Conservation (phyloP, 2,888 invertebrate genomes). For the Rapana venosa region DNA sequence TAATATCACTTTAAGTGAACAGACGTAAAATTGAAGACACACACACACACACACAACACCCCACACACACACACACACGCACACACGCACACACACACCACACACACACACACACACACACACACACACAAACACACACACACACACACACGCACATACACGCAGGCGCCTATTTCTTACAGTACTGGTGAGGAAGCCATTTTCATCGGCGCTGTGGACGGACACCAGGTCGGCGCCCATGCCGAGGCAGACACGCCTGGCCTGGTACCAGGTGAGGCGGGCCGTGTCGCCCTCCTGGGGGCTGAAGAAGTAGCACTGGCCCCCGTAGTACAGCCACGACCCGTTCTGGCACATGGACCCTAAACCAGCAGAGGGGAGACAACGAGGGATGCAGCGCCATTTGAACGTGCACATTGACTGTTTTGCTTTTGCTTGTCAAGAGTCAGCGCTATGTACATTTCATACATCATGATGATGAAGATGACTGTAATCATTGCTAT, state of each 20-base stretch:
- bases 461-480: too few species aligned
- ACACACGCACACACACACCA: constrained; percentile 26
- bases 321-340: constrained; percentile 3
- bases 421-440: background rate
- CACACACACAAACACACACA: constrained; percentile 1
- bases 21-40: too few species aligned
- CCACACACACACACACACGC: background rate
- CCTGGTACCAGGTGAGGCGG: constrained; percentile 59
- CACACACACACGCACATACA: background rate
- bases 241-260: constrained; percentile 57
- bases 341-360: constrained; percentile 5
- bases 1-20: too few species aligned
- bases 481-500: too few species aligned
- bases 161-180: constrained; percentile 47
- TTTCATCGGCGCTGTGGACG: constrained; percentile 61
- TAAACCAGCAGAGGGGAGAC: background rate
- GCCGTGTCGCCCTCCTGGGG: constrained; percentile 53
- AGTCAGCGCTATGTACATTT: too few species aligned
- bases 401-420: too few species aligned
- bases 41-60: too few species aligned
- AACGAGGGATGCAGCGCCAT: too few species aligned
- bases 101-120: constrained; percentile 19
- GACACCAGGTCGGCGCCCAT: constrained; percentile 60
- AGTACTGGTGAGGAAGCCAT: constrained; percentile 58
- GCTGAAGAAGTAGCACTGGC: constrained; percentile 61